Evolutionary conservation across 2,113 vertebrate species (phyloP).

Genomic region (Atlantisia rogersi): DNA sequence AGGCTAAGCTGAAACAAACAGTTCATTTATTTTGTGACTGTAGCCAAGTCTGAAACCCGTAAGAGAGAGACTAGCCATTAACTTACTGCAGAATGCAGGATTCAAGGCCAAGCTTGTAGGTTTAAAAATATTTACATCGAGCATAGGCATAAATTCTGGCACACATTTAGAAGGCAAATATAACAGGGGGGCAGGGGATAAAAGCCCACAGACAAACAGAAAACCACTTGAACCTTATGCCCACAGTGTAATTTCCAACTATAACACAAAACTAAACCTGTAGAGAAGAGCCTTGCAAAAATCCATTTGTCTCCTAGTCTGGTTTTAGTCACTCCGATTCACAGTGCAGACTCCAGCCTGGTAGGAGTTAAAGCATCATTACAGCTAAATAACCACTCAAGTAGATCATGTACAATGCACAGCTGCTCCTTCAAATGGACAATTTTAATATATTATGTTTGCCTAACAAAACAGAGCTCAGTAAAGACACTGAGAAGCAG

Average conservation of each 20-base stretch:
- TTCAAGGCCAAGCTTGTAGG: neutral
- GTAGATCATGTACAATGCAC: neutral
- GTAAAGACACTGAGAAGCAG: neutral
- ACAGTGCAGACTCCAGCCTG: neutral
- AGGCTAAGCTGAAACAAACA: constrained; percentile 52
- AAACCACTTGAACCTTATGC: neutral
- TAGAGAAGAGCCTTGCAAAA: neutral
- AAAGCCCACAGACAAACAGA: neutral
- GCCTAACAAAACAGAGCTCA: constrained; percentile 23
- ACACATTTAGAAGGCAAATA: neutral
- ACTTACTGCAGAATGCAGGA: neutral
- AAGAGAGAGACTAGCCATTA: neutral
- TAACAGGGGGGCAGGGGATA: neutral
- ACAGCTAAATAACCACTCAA: constrained; percentile 11
- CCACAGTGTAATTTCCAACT: neutral
- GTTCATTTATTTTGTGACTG: constrained; percentile 34
- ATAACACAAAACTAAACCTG: neutral
- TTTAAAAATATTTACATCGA: constrained; percentile 17
- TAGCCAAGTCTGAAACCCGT: constrained; percentile 32
- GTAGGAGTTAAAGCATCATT: neutral
- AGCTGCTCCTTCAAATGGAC: constrained; percentile 19
- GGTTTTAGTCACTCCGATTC: neutral
- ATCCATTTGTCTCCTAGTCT: neutral
- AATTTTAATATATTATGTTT: constrained; percentile 8
- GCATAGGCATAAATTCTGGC: neutral